phyloP scores from a whole-genome alignment of 64 coral and sea anemone species.

The Montipora cactus region DNA sequence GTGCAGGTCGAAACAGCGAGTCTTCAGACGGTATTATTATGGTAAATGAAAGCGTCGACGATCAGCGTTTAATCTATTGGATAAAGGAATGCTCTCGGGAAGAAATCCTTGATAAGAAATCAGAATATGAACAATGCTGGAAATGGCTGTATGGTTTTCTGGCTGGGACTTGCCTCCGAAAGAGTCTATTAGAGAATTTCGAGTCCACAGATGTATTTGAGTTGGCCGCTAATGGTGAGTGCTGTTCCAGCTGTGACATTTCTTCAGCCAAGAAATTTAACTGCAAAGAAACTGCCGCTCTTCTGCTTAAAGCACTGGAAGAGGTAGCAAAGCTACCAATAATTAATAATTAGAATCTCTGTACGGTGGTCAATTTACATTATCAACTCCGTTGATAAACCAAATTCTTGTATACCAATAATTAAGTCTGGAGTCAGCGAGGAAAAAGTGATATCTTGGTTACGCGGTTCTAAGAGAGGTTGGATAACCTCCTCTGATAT shows the following conservation, averaged over 20 bases:
- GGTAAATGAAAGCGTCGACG: neutral
- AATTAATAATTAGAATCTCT: too few species aligned
- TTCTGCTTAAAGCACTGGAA: constrained; percentile 11
- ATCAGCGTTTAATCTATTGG: neutral
- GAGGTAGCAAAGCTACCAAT: constrained; percentile 17
- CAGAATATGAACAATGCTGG: neutral
- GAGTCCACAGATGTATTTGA: constrained; percentile 25
- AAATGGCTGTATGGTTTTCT: constrained; percentile 18
- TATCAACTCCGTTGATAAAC: too few species aligned
- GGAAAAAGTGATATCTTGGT: constrained; percentile 63
- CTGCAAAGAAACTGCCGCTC: neutral
- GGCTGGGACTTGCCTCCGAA: constrained; percentile 31
- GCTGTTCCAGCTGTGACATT: constrained; percentile 67
- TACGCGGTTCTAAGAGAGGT: constrained; percentile 26
- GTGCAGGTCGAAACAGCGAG: constrained; percentile 46
- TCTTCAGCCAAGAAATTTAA: constrained; percentile 27
- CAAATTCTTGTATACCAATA: too few species aligned
- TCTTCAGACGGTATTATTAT: constrained; percentile 40
- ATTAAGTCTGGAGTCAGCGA: constrained; percentile 32
- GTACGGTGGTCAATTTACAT: too few species aligned
- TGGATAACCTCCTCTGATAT: constrained; percentile 27
- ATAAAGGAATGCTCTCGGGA: neutral
- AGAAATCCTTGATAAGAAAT: neutral
- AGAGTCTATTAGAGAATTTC: constrained; percentile 27
- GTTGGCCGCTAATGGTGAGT: neutral